These are phyloP conservation scores for Agrotis ipsilon DNA, from an alignment of 2,888 invertebrate species.

Conservation along the genomic window DNA sequence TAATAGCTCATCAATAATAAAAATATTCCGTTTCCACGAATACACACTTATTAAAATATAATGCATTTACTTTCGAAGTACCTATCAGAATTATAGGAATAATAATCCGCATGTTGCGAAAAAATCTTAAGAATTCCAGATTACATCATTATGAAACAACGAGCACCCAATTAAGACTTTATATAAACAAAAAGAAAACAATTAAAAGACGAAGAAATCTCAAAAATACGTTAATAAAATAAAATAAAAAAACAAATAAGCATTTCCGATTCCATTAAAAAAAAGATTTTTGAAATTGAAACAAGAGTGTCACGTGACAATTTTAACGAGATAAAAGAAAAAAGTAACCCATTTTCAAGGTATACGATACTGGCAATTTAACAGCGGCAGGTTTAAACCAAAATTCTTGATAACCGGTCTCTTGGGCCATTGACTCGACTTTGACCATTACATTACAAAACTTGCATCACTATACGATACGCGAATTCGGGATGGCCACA, in stretches of 20 bases:
- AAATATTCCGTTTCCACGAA: not conserved
- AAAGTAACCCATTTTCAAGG: conserved; percentile 49
- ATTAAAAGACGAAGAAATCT: not conserved
- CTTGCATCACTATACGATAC: conserved; percentile 82
- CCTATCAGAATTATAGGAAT: not conserved
- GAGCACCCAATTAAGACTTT: conserved; percentile 13
- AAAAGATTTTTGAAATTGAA: conserved; percentile 36
- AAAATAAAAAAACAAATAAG: conserved; percentile 22
- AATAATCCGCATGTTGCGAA: not conserved
- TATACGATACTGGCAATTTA: conserved; percentile 52
- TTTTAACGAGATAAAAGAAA: conserved; percentile 58
- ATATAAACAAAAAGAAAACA: conserved; percentile 25
- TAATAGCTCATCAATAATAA: no score
- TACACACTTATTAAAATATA: not conserved
- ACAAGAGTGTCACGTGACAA: conserved; percentile 39
- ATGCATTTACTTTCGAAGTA: not conserved
- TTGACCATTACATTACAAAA: conserved; percentile 82
- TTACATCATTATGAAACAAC: conserved; percentile 5
- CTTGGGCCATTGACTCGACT: conserved; percentile 82
- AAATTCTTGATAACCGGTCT: conserved; percentile 77
- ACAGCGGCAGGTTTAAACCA: conserved; percentile 70
- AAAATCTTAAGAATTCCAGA: not conserved
- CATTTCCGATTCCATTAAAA: conserved; percentile 33
- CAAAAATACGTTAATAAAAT: not conserved
- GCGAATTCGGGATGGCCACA: conserved; percentile 73